Evolutionary conservation across 2,797 vertebrate species (phyloP).

Genomic region (Mormyrops attenuatus): DNA sequence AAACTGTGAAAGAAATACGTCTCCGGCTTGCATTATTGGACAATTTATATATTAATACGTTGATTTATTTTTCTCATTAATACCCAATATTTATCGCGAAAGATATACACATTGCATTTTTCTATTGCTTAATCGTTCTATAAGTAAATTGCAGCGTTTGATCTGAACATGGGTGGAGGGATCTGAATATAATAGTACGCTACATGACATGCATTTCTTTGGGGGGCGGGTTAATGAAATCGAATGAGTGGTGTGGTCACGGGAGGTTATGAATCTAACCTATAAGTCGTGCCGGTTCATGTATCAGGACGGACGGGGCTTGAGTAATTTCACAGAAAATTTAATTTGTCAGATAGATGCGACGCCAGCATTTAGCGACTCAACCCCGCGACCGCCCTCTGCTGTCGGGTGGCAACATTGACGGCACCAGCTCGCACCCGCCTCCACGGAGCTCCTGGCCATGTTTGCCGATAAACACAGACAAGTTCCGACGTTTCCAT

Average conservation of each 20-base stretch:
- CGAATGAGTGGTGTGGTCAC: neutral
- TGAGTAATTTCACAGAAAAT: neutral
- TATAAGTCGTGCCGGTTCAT: neutral
- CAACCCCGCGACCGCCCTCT: neutral
- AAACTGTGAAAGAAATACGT: neutral
- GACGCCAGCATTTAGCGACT: neutral
- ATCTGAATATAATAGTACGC: neutral
- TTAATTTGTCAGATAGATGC: neutral
- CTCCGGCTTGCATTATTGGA: neutral
- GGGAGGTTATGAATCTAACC: neutral
- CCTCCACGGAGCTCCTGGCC: neutral
- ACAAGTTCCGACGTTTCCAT: neutral
- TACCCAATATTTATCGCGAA: neutral
- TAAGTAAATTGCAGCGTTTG: neutral
- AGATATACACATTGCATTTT: neutral
- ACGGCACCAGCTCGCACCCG: neutral
- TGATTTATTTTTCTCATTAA: neutral
- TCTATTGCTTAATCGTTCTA: neutral
- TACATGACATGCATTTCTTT: neutral
- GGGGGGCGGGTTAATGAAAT: neutral
- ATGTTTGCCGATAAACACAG: neutral
- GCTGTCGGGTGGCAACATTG: neutral
- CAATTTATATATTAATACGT: neutral
- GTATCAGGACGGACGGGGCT: neutral
- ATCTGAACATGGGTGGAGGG: neutral